phyloP scores from a whole-genome alignment of 2,113 vertebrate genomes.

The Casuarius casuarius region DNA sequence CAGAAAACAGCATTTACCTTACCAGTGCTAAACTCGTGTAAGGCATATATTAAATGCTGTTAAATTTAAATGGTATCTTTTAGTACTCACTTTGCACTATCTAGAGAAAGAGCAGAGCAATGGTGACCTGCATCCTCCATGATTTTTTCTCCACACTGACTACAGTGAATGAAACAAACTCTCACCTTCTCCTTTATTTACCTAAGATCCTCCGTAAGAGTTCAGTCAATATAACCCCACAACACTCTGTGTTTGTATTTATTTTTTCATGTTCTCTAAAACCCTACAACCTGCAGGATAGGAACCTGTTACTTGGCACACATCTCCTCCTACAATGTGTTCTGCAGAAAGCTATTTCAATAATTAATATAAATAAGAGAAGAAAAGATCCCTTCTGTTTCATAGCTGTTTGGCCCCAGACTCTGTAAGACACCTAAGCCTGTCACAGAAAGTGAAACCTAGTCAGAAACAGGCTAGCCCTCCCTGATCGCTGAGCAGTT shows the following conservation, averaged over 20 bases:
- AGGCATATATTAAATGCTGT: neutral
- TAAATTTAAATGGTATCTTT: neutral
- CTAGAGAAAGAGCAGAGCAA: neutral
- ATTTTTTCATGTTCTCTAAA: neutral
- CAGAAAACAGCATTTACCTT: neutral
- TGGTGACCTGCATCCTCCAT: neutral
- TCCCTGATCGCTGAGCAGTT: neutral
- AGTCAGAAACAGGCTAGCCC: neutral
- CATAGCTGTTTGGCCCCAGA: neutral
- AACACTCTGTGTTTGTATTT: neutral
- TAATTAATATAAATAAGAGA: conserved; percentile 14
- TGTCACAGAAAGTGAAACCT: neutral
- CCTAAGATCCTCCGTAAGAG: neutral
- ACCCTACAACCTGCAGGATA: neutral
- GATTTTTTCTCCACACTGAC: neutral
- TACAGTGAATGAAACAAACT: neutral
- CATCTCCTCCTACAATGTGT: neutral
- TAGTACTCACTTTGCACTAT: neutral
- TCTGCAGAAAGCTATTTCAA: conserved; percentile 10
- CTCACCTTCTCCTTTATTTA: neutral
- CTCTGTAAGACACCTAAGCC: neutral
- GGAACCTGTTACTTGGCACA: neutral
- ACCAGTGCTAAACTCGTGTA: neutral
- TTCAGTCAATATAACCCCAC: neutral
- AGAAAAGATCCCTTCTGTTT: neutral